Base-by-base conservation (phyloP, 2,113 vertebrate genomes). In the Neoarius graeffei region DNA sequence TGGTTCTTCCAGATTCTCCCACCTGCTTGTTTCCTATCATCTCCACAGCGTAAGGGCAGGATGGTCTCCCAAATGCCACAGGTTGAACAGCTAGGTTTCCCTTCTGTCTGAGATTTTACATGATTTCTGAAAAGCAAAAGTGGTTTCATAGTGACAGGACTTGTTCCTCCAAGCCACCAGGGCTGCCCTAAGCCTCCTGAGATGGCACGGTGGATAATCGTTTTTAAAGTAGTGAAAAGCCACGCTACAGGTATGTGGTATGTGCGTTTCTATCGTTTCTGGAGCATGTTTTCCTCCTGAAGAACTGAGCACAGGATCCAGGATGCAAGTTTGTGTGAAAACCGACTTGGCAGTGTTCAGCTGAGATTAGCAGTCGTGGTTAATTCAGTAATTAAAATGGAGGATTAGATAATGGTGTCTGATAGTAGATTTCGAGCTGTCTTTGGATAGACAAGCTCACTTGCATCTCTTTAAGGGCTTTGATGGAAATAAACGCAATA, bases 301-400 rank as follows among this genome's bases (percentile, higher is more conserved):
- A 69, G 66, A 82, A 64, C 73, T 89, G 57, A 59, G 82, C 77
- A 19, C 52, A 48, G 87, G 50, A 79, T 84, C 84, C 64, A 20
- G 17, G 50, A 67, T 35, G 20, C 42, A 76, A 35, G 83, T 82
- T 77, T 81, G 60, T 23, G 59, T 74, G 81, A 81, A 87, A 85
- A 89, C 23, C 11, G 56, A 87, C 48, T 48, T n/a, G 13, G 57
- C 85, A 25, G 67, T 1, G 25, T 11, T 56, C 85, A 25, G 67
- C 85, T 60, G 69, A 87, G 85, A 88, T 89, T 87, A 89, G 74
- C 52, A 27, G 19, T 79, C 83, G 13, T 69, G 80, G 82, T 66
- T 87, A 89, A 89, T 85, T 82, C 83, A n/a, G 71, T 91, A 83
- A 89, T 89, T 89, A 91, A 87, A 89, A 87, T 25, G 14, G 35